A percentile compares a stretch with the other conserved stretches of the same genome.
These are phyloP conservation scores for Antechinus flavipes DNA, from an alignment of 2,113 vertebrate genomes.

Conservation along the genomic window DNA sequence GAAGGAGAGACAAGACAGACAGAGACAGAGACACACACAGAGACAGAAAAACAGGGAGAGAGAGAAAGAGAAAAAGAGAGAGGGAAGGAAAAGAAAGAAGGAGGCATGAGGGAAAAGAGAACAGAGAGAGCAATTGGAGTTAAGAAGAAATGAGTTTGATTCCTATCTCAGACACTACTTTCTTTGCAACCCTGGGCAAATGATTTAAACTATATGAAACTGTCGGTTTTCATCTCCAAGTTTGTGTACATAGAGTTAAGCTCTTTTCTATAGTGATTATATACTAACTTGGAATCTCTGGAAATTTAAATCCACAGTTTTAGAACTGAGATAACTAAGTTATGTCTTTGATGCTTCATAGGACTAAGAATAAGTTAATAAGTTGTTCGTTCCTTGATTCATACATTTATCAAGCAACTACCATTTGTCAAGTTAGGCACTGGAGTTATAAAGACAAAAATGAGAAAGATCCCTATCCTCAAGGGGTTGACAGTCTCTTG, in stretches of 20 bases:
- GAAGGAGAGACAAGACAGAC: too few species aligned
- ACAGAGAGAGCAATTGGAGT: background rate
- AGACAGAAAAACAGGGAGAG: too few species aligned
- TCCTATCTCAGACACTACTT: background rate
- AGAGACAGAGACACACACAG: too few species aligned
- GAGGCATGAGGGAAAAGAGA: too few species aligned
- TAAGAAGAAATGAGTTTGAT: background rate
- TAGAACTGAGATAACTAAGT: background rate
- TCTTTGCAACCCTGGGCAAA: background rate
- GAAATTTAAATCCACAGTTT: background rate
- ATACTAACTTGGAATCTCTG: background rate
- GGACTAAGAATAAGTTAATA: background rate
- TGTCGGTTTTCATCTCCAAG: background rate
- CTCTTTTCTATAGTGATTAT: background rate
- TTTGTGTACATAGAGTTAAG: background rate
- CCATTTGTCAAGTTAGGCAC: background rate
- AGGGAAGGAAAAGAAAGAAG: too few species aligned
- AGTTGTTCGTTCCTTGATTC: background rate
- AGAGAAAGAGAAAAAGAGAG: too few species aligned
- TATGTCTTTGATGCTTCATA: background rate
- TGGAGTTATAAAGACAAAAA: background rate
- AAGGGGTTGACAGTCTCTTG: background rate
- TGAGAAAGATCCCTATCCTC: background rate
- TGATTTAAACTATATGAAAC: background rate
- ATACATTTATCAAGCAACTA: background rate